Evolutionary conservation across 1,140 invertebrate genomes (phyloP).

Genomic region (Scaptomyza hsui): DNA sequence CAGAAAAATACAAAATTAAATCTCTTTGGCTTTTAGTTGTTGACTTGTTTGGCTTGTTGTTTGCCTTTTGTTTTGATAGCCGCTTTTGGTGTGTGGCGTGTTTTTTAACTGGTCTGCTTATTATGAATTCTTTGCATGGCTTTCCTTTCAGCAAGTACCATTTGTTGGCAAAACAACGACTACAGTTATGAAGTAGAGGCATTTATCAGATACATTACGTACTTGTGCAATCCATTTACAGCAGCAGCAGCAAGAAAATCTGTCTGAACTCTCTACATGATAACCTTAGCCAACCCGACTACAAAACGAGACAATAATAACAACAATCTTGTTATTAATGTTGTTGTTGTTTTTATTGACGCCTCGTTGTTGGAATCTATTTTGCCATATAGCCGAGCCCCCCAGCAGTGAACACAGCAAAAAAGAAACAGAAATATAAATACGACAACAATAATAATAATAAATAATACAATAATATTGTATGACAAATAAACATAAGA

Average conservation of each 20-base stretch:
- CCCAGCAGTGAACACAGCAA: constrained; percentile 30
- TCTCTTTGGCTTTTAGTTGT: constrained; percentile 46
- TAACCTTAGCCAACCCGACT: constrained; percentile 65
- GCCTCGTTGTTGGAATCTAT: constrained; percentile 24
- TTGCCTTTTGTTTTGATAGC: constrained; percentile 74
- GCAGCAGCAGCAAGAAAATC: constrained; percentile 13
- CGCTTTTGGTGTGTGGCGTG: constrained; percentile 56
- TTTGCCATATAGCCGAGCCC: constrained; percentile 61
- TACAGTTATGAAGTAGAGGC: neutral
- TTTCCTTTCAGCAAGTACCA: constrained; percentile 7
- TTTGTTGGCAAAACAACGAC: neutral
- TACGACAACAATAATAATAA: constrained; percentile 43
- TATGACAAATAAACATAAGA: neutral
- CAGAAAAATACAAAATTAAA: constrained; percentile 15
- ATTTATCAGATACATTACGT: constrained; percentile 16
- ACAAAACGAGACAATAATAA: constrained; percentile 33
- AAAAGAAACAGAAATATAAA: constrained; percentile 28
- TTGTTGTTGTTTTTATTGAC: constrained; percentile 61
- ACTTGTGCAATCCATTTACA: constrained; percentile 26
- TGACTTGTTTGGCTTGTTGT: constrained; percentile 61
- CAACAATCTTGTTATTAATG: constrained; percentile 27
- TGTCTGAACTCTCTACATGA: constrained; percentile 33
- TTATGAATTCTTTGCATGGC: constrained; percentile 2
- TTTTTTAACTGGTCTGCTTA: constrained; percentile 32
- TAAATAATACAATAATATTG: constrained; percentile 56